Evolutionary conservation across 2,797 vertebrate species (phyloP).

Genomic region (Nannoperca australis): DNA sequence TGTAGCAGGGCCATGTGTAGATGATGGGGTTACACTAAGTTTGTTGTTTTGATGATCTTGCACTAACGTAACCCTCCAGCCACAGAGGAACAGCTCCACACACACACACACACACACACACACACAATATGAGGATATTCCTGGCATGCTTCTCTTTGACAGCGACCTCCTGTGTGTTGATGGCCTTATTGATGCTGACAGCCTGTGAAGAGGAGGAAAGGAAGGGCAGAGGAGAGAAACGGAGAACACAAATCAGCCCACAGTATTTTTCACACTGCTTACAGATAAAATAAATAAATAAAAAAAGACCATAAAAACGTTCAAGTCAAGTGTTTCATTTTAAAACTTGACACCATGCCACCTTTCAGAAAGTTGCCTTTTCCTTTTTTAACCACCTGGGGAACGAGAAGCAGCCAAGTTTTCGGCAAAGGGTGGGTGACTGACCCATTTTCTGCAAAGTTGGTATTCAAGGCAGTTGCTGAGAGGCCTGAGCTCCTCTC

Average conservation of each 20-base stretch:
- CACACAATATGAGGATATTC: conserved; percentile 92
- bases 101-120: conserved; percentile 22
- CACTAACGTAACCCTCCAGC: conserved; percentile 55
- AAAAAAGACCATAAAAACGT: not conserved
- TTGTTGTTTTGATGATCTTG: conserved; percentile 55
- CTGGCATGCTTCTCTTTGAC: conserved; percentile 99
- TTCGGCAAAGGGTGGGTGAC: conserved; percentile 51
- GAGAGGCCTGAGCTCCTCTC: conserved; percentile 49
- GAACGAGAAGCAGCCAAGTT: conserved; percentile 31
- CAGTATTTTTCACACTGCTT: conserved; percentile 16
- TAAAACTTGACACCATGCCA: conserved; percentile 36
- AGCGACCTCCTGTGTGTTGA: conserved; percentile 98
- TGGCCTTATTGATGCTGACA: conserved; percentile 99
- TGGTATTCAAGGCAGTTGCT: conserved; percentile 71
- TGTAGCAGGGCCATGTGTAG: conserved; percentile 34
- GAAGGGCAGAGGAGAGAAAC: conserved; percentile 37
- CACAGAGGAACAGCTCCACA: conserved; percentile 10
- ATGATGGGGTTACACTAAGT: conserved; percentile 39
- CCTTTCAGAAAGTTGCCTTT: conserved; percentile 37
- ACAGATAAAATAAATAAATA: not conserved
- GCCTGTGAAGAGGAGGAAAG: conserved; percentile 84
- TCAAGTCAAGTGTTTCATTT: conserved; percentile 35
- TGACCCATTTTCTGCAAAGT: conserved; percentile 69
- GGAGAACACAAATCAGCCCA: conserved; percentile 49
- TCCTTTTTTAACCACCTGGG: conserved; percentile 33